A percentile compares a stretch with the other conserved stretches of the same genome.
phyloP scores from a whole-genome alignment of 2,797 vertebrate species.

The Brachyalestes nurse region DNA sequence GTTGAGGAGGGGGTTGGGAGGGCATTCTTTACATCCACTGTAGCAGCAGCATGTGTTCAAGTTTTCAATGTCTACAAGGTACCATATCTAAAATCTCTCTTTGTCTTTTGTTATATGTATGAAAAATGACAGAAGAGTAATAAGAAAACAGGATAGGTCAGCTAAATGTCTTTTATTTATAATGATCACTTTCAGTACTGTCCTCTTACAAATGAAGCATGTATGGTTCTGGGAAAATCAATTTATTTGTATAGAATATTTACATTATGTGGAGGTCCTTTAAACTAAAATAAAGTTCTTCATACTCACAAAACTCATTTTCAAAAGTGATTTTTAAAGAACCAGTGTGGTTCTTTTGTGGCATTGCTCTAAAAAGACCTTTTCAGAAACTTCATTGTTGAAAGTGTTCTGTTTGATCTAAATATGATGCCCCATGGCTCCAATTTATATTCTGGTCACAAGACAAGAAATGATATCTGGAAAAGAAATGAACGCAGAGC shows the following conservation, averaged over 20 bases:
- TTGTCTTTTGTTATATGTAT: no score
- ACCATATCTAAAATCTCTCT: neutral
- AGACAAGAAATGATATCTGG: neutral
- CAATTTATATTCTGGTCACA: constrained; percentile 16
- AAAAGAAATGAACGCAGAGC: constrained; percentile 42
- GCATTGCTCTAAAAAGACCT: neutral
- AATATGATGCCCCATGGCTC: neutral
- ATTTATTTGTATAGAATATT: neutral
- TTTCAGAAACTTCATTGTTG: neutral
- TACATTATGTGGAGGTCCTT: neutral
- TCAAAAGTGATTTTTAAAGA: neutral
- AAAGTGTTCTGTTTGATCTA: neutral
- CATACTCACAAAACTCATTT: neutral
- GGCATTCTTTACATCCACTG: constrained; percentile 15
- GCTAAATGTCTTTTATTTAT: neutral
- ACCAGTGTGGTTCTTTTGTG: neutral
- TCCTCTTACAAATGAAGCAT: neutral
- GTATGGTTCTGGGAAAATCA: neutral
- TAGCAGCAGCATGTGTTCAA: neutral
- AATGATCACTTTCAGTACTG: neutral
- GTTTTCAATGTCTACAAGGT: constrained; percentile 8
- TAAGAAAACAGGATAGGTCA: neutral
- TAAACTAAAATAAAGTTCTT: neutral
- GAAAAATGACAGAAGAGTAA: neutral
- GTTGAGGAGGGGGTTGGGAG: neutral